A percentile compares a stretch with the other conserved stretches of the same genome.
Conservation (phyloP, 1,140 invertebrate species). For the Calephelis virginiensis region DNA sequence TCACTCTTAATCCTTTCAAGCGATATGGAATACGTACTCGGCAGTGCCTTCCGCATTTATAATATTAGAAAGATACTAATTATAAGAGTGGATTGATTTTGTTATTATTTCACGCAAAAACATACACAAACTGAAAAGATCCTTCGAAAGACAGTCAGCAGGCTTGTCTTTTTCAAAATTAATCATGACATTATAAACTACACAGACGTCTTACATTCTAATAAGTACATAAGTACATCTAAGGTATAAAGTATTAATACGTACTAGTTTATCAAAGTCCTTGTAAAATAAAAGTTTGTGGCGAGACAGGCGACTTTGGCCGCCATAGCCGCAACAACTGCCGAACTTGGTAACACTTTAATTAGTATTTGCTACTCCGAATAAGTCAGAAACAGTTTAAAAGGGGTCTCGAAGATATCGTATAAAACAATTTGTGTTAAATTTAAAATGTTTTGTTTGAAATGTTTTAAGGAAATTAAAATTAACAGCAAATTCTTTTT, state of each 20-base stretch:
- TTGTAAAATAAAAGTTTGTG: constrained; percentile 57
- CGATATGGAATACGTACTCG: too few relatives aligned
- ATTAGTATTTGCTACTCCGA: constrained; percentile 49
- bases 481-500: constrained; percentile 2
- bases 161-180: too few relatives aligned
- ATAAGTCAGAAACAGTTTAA: constrained; percentile 41
- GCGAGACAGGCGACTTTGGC: constrained; percentile 40
- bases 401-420: constrained; percentile 30
- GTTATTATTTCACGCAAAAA: too few relatives aligned
- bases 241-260: neutral
- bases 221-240: too few relatives aligned
- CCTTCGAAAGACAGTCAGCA: too few relatives aligned
- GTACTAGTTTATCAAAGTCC: neutral
- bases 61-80: too few relatives aligned
- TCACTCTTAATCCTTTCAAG: too few relatives aligned
- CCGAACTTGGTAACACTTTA: constrained; percentile 61
- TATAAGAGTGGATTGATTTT: too few relatives aligned
- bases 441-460: constrained; percentile 19
- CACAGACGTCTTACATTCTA: too few relatives aligned
- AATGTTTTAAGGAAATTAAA: constrained; percentile 36
- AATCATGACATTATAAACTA: too few relatives aligned
- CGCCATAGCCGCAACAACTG: constrained; percentile 42
- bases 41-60: too few relatives aligned
- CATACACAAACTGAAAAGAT: too few relatives aligned
- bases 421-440: constrained; percentile 1